Percentiles rank a stretch among this genome's conserved stretches.
These are phyloP conservation scores for Ctenodactylus gundi DNA, from an alignment of 2,113 vertebrate species.

Conservation along the genomic window DNA sequence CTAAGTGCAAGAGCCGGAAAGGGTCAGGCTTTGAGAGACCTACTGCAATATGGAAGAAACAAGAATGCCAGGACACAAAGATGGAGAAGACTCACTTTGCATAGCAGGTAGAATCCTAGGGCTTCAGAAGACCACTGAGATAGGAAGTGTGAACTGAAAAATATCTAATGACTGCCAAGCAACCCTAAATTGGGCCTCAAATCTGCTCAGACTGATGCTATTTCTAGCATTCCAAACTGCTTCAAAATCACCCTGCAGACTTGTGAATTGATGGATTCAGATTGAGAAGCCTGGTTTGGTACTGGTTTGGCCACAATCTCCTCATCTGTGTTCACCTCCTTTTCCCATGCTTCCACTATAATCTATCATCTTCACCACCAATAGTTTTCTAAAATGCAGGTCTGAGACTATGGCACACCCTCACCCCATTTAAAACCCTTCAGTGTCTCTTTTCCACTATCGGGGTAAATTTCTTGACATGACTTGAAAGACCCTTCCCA, in stretches of 20 bases:
- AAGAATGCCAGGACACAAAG: neutral
- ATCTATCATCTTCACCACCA: neutral
- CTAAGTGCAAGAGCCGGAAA: constrained; percentile 40
- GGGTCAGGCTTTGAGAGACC: constrained; percentile 2
- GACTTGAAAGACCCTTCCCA: neutral
- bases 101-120: neutral
- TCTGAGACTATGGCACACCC: neutral
- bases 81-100: neutral
- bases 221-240: neutral
- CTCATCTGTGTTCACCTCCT: neutral
- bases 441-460: neutral
- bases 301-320: neutral
- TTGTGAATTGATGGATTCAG: neutral
- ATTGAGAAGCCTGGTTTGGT: neutral
- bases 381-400: neutral
- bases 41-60: neutral
- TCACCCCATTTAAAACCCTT: neutral
- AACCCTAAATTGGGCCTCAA: accelerated
- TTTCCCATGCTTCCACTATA: neutral
- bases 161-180: neutral
- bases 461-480: neutral
- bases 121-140: neutral
- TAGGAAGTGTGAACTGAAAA: neutral
- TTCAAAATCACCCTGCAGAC: neutral
- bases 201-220: accelerated